Evolutionary conservation across 2,113 vertebrate species (phyloP).

Genomic region (Dolichotis patagonum): DNA sequence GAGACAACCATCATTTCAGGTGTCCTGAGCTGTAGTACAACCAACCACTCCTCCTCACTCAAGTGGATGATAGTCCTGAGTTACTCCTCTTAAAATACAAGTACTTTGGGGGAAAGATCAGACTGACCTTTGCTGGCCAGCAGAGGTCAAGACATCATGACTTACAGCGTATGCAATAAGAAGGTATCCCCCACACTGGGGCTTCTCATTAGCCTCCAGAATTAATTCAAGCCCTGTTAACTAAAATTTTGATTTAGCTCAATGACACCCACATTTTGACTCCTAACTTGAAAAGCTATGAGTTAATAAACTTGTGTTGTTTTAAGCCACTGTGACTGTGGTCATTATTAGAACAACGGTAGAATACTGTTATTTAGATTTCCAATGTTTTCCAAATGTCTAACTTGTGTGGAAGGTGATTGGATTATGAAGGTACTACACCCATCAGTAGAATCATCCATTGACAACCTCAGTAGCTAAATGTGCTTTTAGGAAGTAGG

Average conservation of each 20-base stretch:
- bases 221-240: not conserved
- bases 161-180: not conserved
- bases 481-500: not conserved
- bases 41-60: too few relatives aligned
- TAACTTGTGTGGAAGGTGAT: not conserved
- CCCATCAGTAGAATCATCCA: not conserved
- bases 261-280: not conserved
- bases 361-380: not conserved
- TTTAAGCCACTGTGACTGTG: not conserved
- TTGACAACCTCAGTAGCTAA: not conserved
- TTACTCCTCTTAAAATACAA: not conserved
- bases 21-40: not conserved
- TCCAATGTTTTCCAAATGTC: not conserved
- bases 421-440: not conserved
- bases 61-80: not conserved
- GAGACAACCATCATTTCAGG: not conserved
- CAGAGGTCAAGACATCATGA: not conserved
- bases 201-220: not conserved
- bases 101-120: not conserved
- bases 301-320: not conserved
- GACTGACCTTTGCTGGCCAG: not conserved
- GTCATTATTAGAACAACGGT: not conserved
- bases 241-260: conserved; percentile 11
- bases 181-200: not conserved
- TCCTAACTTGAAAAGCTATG: not conserved